phyloP scores from a whole-genome alignment of 2,113 vertebrate species.

The Spheniscus mendiculus region DNA sequence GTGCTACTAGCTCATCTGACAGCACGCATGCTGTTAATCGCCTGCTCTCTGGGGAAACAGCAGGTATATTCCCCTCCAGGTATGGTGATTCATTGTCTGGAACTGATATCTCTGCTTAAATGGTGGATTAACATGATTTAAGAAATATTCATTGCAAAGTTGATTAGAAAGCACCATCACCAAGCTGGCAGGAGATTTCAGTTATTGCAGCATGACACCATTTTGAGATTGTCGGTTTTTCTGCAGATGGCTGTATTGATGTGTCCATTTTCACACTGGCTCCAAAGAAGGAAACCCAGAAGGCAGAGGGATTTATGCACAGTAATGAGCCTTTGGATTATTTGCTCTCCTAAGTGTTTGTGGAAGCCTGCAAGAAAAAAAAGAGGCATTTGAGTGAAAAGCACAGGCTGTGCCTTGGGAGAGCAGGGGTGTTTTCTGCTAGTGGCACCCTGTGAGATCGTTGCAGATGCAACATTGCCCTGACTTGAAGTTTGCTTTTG shows the following conservation, averaged over 20 bases:
- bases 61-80: slow-evolving; percentile 66
- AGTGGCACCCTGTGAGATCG: not conserved
- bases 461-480: not conserved
- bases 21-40: slow-evolving; percentile 36
- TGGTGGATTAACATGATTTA: slow-evolving; percentile 67
- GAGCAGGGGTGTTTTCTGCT: not conserved
- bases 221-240: slow-evolving; percentile 51
- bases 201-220: slow-evolving; percentile 29
- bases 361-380: not conserved
- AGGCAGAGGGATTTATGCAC: not conserved
- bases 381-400: not conserved
- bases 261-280: slow-evolving; percentile 20
- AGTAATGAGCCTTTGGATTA: not conserved
- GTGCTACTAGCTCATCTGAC: slow-evolving; percentile 30
- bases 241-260: slow-evolving; percentile 20
- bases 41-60: slow-evolving; percentile 38
- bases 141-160: slow-evolving; percentile 68
- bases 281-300: not conserved
- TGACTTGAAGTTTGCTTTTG: not conserved
- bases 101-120: slow-evolving; percentile 61
- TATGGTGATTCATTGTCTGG: slow-evolving; percentile 63
- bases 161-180: slow-evolving; percentile 69
- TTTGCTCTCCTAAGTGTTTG: not conserved
- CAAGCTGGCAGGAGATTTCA: slow-evolving; percentile 55
- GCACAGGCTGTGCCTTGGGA: not conserved